Conservation (phyloP, 1,140 invertebrate species). For the Triops cancriformis region DNA sequence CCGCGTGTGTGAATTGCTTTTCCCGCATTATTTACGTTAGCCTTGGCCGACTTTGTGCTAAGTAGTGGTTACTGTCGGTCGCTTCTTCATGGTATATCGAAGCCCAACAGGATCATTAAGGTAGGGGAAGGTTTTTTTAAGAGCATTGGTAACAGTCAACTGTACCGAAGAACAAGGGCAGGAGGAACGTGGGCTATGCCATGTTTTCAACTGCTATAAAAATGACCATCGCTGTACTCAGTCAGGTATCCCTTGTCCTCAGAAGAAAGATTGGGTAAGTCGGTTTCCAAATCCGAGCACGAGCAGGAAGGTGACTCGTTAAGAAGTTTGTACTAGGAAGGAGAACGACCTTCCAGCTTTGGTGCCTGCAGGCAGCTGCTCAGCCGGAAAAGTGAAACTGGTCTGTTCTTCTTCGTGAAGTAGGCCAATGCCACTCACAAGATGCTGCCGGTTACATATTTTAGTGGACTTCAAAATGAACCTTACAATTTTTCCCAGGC, state of each 20-base stretch:
- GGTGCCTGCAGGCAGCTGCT: background rate
- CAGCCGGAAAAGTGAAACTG: conserved; percentile 9
- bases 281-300: background rate
- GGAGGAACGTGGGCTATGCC: background rate
- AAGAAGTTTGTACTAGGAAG: background rate
- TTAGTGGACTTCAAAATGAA: background rate
- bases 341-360: background rate
- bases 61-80: background rate
- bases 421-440: background rate
- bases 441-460: background rate
- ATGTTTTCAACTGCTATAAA: background rate
- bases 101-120: background rate
- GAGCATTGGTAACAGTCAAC: background rate
- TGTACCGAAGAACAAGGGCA: background rate
- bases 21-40: background rate
- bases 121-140: background rate
- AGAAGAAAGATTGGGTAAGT: background rate
- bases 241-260: background rate
- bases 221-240: background rate
- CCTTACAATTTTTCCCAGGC: background rate
- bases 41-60: background rate
- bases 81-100: background rate
- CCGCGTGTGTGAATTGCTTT: background rate
- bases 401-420: background rate
- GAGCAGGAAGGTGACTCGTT: background rate